Conservation (phyloP, 2,888 invertebrate species). For the Mythimna albipuncta region DNA sequence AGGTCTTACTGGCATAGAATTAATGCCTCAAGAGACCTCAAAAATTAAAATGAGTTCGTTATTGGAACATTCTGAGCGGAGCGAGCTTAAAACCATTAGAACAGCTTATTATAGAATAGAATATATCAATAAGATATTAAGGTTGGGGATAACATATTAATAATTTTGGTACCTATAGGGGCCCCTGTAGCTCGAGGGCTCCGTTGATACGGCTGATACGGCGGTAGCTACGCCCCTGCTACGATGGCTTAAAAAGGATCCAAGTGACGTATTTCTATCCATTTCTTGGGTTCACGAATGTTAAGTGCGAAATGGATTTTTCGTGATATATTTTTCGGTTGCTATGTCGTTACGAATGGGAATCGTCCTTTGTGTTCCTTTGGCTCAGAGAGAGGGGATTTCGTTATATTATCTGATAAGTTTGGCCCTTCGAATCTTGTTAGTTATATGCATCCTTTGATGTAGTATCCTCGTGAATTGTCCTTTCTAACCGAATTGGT, state of each 20-base stretch:
- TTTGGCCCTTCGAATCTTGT: constrained; percentile 12
- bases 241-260: constrained; percentile 36
- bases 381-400: constrained; percentile 13
- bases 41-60: too few species aligned
- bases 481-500: not conserved
- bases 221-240: too few species aligned
- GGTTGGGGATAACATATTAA: too few species aligned
- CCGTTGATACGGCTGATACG: too few species aligned
- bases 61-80: too few species aligned
- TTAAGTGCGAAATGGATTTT: constrained; percentile 34
- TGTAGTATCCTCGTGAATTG: not conserved
- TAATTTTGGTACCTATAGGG: too few species aligned
- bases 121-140: too few species aligned
- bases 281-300: constrained; percentile 37
- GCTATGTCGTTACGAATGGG: constrained; percentile 12
- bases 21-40: too few species aligned
- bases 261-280: constrained; percentile 31
- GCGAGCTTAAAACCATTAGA: too few species aligned
- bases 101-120: too few species aligned
- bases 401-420: constrained; percentile 22
- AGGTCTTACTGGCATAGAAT: too few species aligned
- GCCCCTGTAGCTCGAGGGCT: too few species aligned
- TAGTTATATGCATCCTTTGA: constrained; percentile 22
- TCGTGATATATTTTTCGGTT: constrained; percentile 13
- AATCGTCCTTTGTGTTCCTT: constrained; percentile 27